Conservation (phyloP, 2,797 vertebrate species). For the Karalla daura region DNA sequence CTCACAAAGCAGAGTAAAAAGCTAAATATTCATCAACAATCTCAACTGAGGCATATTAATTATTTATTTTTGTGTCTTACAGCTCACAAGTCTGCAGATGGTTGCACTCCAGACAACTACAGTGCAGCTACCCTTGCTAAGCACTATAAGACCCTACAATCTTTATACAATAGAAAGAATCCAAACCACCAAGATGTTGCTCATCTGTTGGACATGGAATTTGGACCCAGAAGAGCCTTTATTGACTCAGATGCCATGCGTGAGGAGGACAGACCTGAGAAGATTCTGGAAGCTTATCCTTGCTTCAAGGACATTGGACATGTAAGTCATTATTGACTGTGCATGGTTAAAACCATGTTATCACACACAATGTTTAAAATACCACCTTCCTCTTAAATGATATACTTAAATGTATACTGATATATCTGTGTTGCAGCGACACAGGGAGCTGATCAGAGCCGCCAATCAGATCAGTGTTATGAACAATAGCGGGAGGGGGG, state of each 20-base stretch:
- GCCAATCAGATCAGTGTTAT: no score
- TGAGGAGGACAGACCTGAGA: constrained; percentile 16
- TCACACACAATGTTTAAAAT: constrained; percentile 18
- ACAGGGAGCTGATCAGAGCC: no score
- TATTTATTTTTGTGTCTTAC: constrained; percentile 31
- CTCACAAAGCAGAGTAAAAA: no score
- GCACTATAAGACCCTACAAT: constrained; percentile 40
- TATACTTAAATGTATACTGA: constrained; percentile 21
- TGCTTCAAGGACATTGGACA: constrained; percentile 35
- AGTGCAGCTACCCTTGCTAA: constrained; percentile 30
- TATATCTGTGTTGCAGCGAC: no score
- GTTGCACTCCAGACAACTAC: constrained; percentile 19
- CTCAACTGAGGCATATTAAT: constrained; percentile 3
- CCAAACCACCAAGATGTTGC: constrained; percentile 37
- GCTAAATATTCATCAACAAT: no score
- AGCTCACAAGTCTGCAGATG: constrained; percentile 14
- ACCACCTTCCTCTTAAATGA: constrained; percentile 4
- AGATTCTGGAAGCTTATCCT: constrained; percentile 36
- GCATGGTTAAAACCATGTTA: constrained; percentile 37
- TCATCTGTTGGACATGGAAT: constrained; percentile 50
- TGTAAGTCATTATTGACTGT: constrained; percentile 46
- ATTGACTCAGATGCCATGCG: constrained; percentile 27
- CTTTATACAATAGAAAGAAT: constrained; percentile 42
- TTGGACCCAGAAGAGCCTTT: constrained; percentile 44
- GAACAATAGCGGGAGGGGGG: no score